Percentiles rank a stretch among this genome's conserved stretches.
phyloP scores from a whole-genome alignment of 1,140 invertebrate species.

The Anadara kagoshimensis region DNA sequence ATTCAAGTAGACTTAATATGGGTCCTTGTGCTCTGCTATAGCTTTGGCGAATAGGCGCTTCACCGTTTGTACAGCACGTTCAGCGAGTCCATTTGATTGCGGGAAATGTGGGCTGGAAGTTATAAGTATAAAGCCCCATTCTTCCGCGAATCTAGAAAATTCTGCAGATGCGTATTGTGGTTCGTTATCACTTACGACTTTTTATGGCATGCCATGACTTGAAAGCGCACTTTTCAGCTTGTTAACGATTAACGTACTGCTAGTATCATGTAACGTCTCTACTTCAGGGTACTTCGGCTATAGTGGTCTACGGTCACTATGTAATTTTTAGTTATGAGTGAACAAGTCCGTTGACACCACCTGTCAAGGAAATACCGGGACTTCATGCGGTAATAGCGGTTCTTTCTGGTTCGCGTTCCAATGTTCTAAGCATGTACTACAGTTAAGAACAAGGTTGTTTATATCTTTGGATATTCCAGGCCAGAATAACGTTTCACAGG shows the following conservation, averaged over 20 bases:
- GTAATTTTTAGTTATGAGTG: constrained; percentile 12
- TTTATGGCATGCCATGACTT: constrained; percentile 36
- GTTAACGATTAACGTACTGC: constrained; percentile 18
- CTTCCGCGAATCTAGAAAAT: constrained; percentile 26
- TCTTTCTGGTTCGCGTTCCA: too few relatives aligned
- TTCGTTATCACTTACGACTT: constrained; percentile 40
- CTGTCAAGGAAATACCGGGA: too few relatives aligned
- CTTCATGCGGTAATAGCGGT: too few relatives aligned
- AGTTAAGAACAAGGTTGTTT: too few relatives aligned
- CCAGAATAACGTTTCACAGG: constrained; percentile 40
- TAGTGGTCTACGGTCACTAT: constrained; percentile 47
- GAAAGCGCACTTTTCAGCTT: constrained; percentile 37
- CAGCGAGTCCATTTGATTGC: constrained; percentile 31
- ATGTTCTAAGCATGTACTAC: too few relatives aligned
- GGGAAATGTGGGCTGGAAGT: constrained; percentile 30
- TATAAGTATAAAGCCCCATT: constrained; percentile 37
- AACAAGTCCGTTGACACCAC: not conserved
- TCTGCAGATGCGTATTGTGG: constrained; percentile 30
- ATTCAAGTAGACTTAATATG: constrained; percentile 38
- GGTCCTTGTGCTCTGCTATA: constrained; percentile 28
- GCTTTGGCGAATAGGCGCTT: constrained; percentile 39
- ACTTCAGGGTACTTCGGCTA: constrained; percentile 42
- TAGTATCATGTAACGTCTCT: constrained; percentile 17
- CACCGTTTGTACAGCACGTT: constrained; percentile 35
- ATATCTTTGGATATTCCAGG: too few relatives aligned